phyloP scores from a whole-genome alignment of 2,113 vertebrate species.

The Lanius ludovicianus region DNA sequence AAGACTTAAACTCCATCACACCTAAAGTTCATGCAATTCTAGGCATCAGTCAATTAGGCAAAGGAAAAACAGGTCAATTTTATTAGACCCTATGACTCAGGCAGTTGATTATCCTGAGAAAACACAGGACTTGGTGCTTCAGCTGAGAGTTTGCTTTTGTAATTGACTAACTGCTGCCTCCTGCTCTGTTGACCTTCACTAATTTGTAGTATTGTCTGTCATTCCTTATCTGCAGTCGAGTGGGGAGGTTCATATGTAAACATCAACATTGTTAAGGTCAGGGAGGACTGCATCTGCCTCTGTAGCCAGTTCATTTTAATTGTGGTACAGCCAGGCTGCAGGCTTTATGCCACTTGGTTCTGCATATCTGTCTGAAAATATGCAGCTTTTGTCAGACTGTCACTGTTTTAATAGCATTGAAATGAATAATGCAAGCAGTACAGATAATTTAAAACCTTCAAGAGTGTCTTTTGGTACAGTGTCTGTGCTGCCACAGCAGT shows the following conservation, averaged over 20 bases:
- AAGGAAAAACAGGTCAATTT: conserved; percentile 70
- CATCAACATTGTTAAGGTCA: conserved; percentile 42
- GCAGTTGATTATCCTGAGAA: conserved; percentile 74
- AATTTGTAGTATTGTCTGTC: conserved; percentile 69
- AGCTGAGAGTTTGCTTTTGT: conserved; percentile 54
- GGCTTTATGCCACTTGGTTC: neutral
- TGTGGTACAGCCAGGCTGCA: neutral
- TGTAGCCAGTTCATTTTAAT: conserved; percentile 15
- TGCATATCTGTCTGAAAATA: neutral
- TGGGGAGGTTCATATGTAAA: conserved; percentile 50
- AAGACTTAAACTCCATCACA: conserved; percentile 65
- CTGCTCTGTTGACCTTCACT: conserved; percentile 71
- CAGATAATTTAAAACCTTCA: neutral
- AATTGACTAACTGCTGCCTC: conserved; percentile 68
- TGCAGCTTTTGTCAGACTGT: neutral
- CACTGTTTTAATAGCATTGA: neutral
- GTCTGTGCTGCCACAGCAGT: fast-evolving
- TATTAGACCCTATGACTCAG: conserved; percentile 57
- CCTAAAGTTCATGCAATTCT: conserved; percentile 64
- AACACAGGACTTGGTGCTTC: conserved; percentile 62
- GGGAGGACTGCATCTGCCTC: neutral
- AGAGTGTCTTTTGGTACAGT: neutral
- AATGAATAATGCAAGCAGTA: neutral
- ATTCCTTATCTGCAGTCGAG: conserved; percentile 56
- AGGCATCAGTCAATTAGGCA: conserved; percentile 65